A percentile compares a stretch with the other conserved stretches of the same genome.
Evolutionary conservation across 2,888 invertebrate species (phyloP).

Genomic region (Syrphus vitripennis): DNA sequence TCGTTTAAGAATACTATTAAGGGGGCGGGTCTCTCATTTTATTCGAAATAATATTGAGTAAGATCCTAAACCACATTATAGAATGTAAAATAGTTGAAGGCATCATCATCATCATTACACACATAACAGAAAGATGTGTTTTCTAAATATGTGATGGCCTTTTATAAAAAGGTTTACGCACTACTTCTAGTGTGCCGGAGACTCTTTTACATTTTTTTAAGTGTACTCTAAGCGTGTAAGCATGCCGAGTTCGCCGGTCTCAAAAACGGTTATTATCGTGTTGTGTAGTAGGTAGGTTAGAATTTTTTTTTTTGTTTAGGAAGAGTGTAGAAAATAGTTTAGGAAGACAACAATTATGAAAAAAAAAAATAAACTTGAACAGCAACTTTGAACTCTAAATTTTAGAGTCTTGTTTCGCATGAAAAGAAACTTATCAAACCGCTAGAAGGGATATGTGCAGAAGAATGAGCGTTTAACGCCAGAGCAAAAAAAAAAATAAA

Average conservation of each 20-base stretch:
- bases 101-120: constrained; percentile 20
- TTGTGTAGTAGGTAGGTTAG: constrained; percentile 58
- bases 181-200: constrained; percentile 38
- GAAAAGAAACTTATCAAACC: constrained; percentile 26
- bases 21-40: constrained; percentile 57
- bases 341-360: constrained; percentile 33
- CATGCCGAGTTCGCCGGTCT: constrained; percentile 69
- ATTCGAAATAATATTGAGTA: constrained; percentile 54
- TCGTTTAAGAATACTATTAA: constrained; percentile 71
- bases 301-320: constrained; percentile 49
- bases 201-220: constrained; percentile 68
- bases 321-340: constrained; percentile 55
- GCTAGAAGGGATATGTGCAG: constrained; percentile 60
- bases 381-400: constrained; percentile 7
- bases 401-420: constrained; percentile 29
- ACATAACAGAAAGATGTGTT: background rate
- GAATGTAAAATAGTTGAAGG: constrained; percentile 64
- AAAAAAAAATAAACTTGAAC: constrained; percentile 25
- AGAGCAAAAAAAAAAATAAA: background rate
- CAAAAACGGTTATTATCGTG: constrained; percentile 67
- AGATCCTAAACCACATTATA: constrained; percentile 54
- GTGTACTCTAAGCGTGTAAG: constrained; percentile 68
- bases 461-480: constrained; percentile 47
- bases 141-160: background rate
- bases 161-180: constrained; percentile 11